Evolutionary conservation across 2,797 vertebrate species (phyloP).

Genomic region (Buphagus erythrorhynchus): DNA sequence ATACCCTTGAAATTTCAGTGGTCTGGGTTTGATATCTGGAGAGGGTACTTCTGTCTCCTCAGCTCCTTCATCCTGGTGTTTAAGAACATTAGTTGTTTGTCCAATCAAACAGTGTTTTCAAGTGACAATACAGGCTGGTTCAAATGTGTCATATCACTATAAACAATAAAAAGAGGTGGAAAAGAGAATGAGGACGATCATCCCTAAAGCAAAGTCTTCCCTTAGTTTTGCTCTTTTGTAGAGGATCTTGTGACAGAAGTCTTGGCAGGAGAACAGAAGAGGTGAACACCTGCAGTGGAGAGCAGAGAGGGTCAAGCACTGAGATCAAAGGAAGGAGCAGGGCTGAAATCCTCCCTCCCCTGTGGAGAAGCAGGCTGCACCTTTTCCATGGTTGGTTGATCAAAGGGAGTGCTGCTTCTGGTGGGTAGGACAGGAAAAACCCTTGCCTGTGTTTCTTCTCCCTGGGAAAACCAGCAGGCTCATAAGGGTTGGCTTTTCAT

Average conservation of each 20-base stretch:
- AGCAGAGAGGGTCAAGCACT: background rate
- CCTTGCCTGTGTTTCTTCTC: background rate
- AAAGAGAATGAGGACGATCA: background rate
- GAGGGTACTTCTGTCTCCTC: background rate
- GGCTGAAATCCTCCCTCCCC: background rate
- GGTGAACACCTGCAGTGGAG: background rate
- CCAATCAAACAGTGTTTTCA: background rate
- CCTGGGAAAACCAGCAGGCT: background rate
- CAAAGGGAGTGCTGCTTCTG: background rate
- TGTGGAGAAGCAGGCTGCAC: background rate
- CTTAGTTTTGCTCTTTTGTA: background rate
- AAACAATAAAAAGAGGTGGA: background rate
- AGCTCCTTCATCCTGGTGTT: background rate
- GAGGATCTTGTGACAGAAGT: background rate
- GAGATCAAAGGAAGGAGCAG: background rate
- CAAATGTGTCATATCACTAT: background rate
- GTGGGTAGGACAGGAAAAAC: background rate
- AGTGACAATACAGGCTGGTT: background rate
- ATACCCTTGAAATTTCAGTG: background rate
- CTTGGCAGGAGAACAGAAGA: background rate
- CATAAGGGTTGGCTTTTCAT: rapidly evolving
- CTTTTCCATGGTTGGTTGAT: background rate
- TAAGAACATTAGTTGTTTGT: background rate
- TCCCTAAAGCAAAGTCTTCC: background rate
- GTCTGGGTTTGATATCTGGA: background rate